A percentile compares a stretch with the other conserved stretches of the same genome.
These are phyloP conservation scores for Palythoa caribaeorum DNA, from an alignment of 92 coral and sea anemone species.

Conservation along the genomic window DNA sequence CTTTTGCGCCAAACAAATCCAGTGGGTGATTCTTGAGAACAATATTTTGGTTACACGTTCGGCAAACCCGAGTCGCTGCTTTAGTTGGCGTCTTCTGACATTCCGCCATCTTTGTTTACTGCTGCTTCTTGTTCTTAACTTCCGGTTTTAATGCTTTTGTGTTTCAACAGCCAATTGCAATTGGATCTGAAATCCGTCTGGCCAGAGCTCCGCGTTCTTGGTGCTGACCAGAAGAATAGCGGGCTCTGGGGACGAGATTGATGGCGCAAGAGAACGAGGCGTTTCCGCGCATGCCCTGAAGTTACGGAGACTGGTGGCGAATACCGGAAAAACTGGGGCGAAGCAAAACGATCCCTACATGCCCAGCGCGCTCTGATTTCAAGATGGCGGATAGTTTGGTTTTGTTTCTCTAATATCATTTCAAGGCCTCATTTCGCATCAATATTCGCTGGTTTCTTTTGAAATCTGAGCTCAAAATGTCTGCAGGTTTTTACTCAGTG, in stretches of 20 bases:
- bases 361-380: constrained; percentile 11
- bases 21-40: constrained; percentile 26
- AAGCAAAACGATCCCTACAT: background rate
- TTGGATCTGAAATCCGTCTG: background rate
- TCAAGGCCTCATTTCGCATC: background rate
- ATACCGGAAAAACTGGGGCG: constrained; percentile 7
- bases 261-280: constrained; percentile 82
- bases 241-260: too few species aligned
- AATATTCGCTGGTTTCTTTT: background rate
- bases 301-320: constrained; percentile 37
- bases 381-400: background rate
- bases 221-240: too few species aligned
- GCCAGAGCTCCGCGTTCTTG: too few species aligned
- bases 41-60: constrained; percentile 22
- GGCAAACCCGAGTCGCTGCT: constrained; percentile 30
- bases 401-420: background rate
- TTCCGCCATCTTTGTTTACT: constrained; percentile 45
- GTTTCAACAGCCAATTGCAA: background rate
- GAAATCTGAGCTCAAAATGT: constrained; percentile 58
- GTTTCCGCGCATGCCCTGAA: constrained; percentile 80
- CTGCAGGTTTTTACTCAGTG: constrained; percentile 83
- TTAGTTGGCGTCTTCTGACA: constrained; percentile 38
- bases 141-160: background rate
- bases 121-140: background rate
- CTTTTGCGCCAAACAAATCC: constrained; percentile 40